Evolutionary conservation across 2,888 invertebrate genomes (phyloP).

Genomic region (Pseudeuparius sepicola): DNA sequence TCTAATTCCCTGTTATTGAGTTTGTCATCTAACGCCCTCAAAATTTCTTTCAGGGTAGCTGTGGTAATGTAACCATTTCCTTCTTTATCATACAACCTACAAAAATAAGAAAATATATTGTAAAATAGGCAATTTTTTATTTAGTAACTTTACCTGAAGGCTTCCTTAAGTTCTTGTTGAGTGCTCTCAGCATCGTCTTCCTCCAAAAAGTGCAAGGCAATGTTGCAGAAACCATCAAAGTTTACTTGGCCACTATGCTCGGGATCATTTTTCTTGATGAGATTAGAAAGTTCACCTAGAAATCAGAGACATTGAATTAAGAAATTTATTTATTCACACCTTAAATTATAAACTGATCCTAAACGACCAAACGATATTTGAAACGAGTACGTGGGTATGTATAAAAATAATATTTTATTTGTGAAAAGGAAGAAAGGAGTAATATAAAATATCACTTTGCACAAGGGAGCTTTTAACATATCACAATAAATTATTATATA

Average conservation of each 20-base stretch:
- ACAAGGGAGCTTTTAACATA: too few relatives aligned
- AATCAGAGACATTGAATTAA: too few relatives aligned
- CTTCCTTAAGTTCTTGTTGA: conserved; percentile 94
- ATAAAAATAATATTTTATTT: too few relatives aligned
- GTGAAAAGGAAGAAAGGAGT: too few relatives aligned
- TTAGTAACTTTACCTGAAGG: conserved; percentile 58
- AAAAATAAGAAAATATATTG: conserved; percentile 18
- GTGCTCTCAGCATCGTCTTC: conserved; percentile 94
- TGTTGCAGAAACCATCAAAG: conserved; percentile 88
- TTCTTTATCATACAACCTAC: conserved; percentile 86
- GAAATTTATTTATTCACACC: too few relatives aligned
- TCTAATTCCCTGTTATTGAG: conserved; percentile 86
- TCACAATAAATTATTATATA: too few relatives aligned
- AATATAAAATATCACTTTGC: too few relatives aligned
- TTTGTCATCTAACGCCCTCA: conserved; percentile 88
- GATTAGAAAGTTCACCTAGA: conserved; percentile 76
- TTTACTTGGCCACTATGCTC: conserved; percentile 86
- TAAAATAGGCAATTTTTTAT: background rate
- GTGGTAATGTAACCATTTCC: conserved; percentile 92
- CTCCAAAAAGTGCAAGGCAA: conserved; percentile 89
- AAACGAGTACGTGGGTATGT: too few relatives aligned
- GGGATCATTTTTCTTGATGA: conserved; percentile 87
- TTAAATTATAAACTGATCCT: too few relatives aligned
- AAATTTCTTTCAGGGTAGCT: conserved; percentile 83
- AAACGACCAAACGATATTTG: too few relatives aligned